Evolutionary conservation across 2,797 vertebrate genomes (phyloP).

Genomic region (Sphenopsis melanotis): DNA sequence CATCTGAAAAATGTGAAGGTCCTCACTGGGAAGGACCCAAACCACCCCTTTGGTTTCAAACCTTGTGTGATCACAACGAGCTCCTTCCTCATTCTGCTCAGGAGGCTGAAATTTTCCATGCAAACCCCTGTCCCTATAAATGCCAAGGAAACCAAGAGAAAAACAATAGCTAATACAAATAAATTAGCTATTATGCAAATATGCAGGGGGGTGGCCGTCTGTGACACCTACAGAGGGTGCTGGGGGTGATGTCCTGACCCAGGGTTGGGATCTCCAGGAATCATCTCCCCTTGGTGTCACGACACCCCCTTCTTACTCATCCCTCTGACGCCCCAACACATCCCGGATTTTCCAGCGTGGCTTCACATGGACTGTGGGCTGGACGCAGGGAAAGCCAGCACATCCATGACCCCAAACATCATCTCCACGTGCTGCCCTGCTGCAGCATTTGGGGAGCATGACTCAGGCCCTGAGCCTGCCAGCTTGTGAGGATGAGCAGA

Average conservation of each 20-base stretch:
- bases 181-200: not conserved
- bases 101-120: not conserved
- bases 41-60: not conserved
- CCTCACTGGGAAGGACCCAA: not conserved
- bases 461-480: not conserved
- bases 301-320: not conserved
- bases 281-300: not conserved
- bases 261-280: not conserved
- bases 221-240: not conserved
- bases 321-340: rapidly evolving
- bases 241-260: not conserved
- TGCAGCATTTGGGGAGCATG: not conserved
- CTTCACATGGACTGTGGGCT: not conserved
- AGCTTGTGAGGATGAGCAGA: not conserved
- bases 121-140: rapidly evolving
- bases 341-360: not conserved
- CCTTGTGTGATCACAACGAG: rapidly evolving
- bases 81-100: not conserved
- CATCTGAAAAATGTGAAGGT: not conserved
- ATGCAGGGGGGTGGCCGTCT: rapidly evolving
- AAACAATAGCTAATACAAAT: not conserved
- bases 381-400: not conserved
- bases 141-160: not conserved
- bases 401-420: not conserved
- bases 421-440: not conserved